Evolutionary conservation across 1,140 invertebrate species (phyloP), one percentile per base, ranked within the genome.

Genomic region (Drosophila insularis): DNA sequence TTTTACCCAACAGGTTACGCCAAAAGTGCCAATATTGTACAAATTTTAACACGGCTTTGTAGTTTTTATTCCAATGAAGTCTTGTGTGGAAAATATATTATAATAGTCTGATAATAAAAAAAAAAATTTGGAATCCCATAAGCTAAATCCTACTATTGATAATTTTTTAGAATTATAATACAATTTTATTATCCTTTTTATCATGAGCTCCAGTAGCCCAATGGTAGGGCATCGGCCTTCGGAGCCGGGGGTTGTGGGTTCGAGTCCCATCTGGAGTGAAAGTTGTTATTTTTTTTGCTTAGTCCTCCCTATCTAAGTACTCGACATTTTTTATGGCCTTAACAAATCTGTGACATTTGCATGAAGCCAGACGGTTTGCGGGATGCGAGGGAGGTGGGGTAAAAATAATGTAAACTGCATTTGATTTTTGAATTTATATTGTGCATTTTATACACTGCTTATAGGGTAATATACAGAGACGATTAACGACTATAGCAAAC

Each of bases 401-500:
- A 62, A 54, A 35, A 10, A 32, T 7, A n/a, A 39, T 63, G 40
- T 35, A 40, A 60, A 71, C 7, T 71, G 62, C 66, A 65, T 63
- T 81, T 71, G 79, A 87, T 84, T 75, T 81, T 81, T 87, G 64
- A 79, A 86, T 81, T 79, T 86, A 86, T 87, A 73, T 68, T 73
- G 82, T 81, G 65, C 74, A 75, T 63, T 86, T 87, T 81, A 74
- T 78, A 46, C 59, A 75, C 74, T 81, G 74, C 74, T 86, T 78
- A 78, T 74, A 50, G 32, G 50, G 59, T 32, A 50, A 61, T 66
- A 62, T 62, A 81, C 73, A 75, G 66, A 72, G 62, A 87, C 82
- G 82, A 87, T 87, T 89, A 87, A 89, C 84, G 84, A 81, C 75
- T 71, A 76, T 82, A 87, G 79, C 35, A 87, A 82, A 89, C 76